Conservation (phyloP, 2,888 invertebrate species). For the Apotomis capreana region DNA sequence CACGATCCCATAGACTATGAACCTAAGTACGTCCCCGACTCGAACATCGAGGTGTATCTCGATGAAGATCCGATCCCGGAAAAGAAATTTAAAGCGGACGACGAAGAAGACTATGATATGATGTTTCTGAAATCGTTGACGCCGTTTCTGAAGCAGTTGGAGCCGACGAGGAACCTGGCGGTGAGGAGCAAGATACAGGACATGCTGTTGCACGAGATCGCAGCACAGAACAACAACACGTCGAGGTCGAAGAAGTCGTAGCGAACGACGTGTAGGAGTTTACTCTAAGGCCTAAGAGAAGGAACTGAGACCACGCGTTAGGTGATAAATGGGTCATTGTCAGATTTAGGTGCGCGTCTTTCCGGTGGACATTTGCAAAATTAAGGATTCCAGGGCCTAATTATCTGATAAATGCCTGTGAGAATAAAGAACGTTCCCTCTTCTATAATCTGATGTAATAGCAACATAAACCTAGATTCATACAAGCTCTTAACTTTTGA, state of each 20-base stretch:
- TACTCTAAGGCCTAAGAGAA: too few species aligned
- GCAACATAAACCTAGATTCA: too few species aligned
- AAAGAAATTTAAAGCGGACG: constrained; percentile 43
- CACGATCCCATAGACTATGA: constrained; percentile 19
- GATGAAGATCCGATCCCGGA: constrained; percentile 49
- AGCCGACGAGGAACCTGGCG: constrained; percentile 60
- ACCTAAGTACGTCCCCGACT: constrained; percentile 26
- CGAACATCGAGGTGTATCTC: constrained; percentile 28
- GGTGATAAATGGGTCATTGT: too few species aligned
- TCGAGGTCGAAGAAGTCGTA: constrained; percentile 18
- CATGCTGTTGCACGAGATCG: constrained; percentile 60
- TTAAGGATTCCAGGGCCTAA: too few species aligned
- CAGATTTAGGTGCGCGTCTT: too few species aligned
- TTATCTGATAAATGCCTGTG: too few species aligned
- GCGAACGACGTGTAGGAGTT: constrained; percentile 1
- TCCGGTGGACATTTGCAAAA: too few species aligned
- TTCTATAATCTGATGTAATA: too few species aligned
- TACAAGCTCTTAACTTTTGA: too few species aligned
- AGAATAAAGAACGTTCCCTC: too few species aligned
- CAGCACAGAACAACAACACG: constrained; percentile 45
- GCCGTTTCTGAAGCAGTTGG: constrained; percentile 60
- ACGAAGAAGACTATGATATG: constrained; percentile 58
- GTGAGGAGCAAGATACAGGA: constrained; percentile 66
- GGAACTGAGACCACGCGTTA: too few species aligned
- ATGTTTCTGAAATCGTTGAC: constrained; percentile 65